phyloP scores from a whole-genome alignment of 2,888 invertebrate species.

The Chorisops tibialis region DNA sequence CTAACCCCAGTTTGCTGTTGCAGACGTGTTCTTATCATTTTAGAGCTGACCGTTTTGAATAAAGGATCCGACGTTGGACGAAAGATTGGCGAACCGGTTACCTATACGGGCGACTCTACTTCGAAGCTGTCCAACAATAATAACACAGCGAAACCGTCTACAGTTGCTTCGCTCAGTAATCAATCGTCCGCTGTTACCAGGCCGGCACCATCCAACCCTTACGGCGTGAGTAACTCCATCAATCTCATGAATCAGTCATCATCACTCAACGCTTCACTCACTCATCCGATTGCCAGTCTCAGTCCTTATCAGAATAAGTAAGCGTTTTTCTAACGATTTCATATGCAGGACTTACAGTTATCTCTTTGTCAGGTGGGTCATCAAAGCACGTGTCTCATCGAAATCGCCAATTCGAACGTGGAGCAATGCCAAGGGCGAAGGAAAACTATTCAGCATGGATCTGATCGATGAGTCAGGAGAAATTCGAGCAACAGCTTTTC shows the following conservation, averaged over 20 bases:
- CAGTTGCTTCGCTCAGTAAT: background rate
- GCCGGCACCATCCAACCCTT: background rate
- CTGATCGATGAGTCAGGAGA: slow-evolving; percentile 92
- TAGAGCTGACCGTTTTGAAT: slow-evolving; percentile 71
- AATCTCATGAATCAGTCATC: slow-evolving; percentile 7
- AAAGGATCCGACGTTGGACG: slow-evolving; percentile 68
- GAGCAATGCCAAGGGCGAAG: slow-evolving; percentile 90
- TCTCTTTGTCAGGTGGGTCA: slow-evolving; percentile 69
- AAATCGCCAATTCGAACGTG: slow-evolving; percentile 80
- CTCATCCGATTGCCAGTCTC: slow-evolving; percentile 59
- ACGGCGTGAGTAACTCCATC: background rate
- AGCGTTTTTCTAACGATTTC: slow-evolving; percentile 35
- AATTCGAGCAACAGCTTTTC: slow-evolving; percentile 88
- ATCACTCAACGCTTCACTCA: slow-evolving; percentile 51
- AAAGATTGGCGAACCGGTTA: slow-evolving; percentile 79
- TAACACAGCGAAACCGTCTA: background rate
- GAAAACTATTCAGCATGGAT: slow-evolving; percentile 89
- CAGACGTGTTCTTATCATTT: slow-evolving; percentile 80
- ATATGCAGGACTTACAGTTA: slow-evolving; percentile 4
- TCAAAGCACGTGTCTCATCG: slow-evolving; percentile 81
- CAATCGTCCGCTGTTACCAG: background rate
- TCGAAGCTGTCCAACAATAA: slow-evolving; percentile 31
- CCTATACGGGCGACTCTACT: slow-evolving; percentile 52
- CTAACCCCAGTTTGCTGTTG: slow-evolving; percentile 36
- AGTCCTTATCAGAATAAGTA: slow-evolving; percentile 90